phyloP scores from a whole-genome alignment of 2,888 invertebrate species.

The Cryptosula pallasiana region DNA sequence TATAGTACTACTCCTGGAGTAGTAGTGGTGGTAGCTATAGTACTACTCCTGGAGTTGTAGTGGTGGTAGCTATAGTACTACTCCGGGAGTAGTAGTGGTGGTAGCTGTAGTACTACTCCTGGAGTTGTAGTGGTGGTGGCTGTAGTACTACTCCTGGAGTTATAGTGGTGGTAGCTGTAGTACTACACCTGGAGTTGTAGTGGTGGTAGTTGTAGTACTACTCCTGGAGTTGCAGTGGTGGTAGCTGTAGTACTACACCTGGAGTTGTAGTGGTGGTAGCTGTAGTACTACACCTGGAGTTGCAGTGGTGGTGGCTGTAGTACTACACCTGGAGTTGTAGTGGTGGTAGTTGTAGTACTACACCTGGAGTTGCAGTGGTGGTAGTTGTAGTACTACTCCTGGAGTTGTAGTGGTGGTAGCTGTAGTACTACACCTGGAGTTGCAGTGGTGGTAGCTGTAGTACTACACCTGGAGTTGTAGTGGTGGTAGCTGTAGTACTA shows the following conservation, averaged over 20 bases:
- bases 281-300: background rate
- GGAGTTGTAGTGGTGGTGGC: background rate
- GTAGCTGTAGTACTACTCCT: background rate
- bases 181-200: background rate
- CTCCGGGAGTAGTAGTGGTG: background rate
- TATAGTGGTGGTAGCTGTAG: background rate
- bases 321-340: background rate
- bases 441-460: too few relatives aligned
- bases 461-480: too few relatives aligned
- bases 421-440: too few relatives aligned
- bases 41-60: background rate
- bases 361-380: background rate
- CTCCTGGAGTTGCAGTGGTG: background rate
- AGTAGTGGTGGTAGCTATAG: background rate
- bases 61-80: background rate
- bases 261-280: background rate
- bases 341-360: background rate
- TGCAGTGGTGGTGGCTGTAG: background rate
- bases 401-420: too few relatives aligned
- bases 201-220: background rate
- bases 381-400: background rate
- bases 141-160: background rate
- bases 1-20: too few relatives aligned
- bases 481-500: too few relatives aligned
- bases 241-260: background rate